These are phyloP conservation scores for Rhagium mordax DNA, from an alignment of 2,888 invertebrate species.

Conservation along the genomic window DNA sequence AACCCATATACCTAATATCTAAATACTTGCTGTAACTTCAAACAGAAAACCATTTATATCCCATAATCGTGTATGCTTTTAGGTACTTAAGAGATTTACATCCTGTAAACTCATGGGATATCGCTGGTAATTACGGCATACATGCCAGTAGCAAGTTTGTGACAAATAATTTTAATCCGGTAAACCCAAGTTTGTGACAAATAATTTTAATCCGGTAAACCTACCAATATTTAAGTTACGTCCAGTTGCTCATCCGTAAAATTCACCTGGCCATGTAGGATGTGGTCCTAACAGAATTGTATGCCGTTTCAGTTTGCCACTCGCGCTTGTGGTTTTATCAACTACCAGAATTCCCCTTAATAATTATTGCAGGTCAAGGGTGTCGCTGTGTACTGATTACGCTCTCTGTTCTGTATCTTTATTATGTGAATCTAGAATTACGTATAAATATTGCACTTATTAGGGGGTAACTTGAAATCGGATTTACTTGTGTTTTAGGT, in stretches of 20 bases:
- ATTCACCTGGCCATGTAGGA: constrained; percentile 11
- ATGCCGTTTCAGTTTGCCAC: neutral
- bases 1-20: too few relatives aligned
- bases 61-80: too few relatives aligned
- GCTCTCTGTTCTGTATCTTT: neutral
- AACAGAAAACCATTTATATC: too few relatives aligned
- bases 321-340: constrained; percentile 23
- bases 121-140: too few relatives aligned
- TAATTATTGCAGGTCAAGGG: constrained; percentile 26
- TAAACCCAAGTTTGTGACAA: too few relatives aligned
- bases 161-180: too few relatives aligned
- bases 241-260: neutral
- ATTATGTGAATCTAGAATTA: neutral
- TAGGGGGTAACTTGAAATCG: constrained; percentile 18
- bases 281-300: constrained; percentile 3
- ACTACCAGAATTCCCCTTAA: constrained; percentile 24
- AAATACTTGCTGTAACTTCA: too few relatives aligned
- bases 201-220: neutral
- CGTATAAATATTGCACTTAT: constrained; percentile 15
- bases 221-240: constrained; percentile 1
- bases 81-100: too few relatives aligned
- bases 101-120: too few relatives aligned
- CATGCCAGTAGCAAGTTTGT: too few relatives aligned
- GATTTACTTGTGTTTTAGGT: neutral
- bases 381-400: neutral